phyloP scores from a whole-genome alignment of 2,888 invertebrate genomes.

The Megastigmus dorsalis region DNA sequence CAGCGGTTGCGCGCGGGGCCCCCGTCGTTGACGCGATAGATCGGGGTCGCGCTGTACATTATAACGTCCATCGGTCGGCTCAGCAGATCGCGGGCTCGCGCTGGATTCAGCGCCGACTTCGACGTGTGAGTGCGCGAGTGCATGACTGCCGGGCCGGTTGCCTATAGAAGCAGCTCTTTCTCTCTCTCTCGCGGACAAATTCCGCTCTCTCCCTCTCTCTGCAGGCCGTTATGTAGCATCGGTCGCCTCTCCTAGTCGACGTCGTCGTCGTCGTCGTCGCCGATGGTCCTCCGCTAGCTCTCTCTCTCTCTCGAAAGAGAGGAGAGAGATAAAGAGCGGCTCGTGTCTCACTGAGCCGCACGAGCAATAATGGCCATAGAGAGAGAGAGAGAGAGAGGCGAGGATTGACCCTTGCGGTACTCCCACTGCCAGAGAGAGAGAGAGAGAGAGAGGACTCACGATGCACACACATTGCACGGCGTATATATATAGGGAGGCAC shows the following conservation, averaged over 20 bases:
- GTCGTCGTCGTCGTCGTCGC: background rate
- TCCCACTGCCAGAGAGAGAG: slow-evolving; percentile 62
- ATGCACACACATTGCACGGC: slow-evolving; percentile 43
- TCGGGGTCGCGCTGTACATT: too few species aligned
- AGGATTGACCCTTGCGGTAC: slow-evolving; percentile 74
- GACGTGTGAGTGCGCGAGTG: background rate
- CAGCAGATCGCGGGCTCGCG: slow-evolving; percentile 4
- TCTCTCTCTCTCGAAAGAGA: too few species aligned
- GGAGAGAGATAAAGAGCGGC: background rate
- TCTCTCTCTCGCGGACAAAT: too few species aligned
- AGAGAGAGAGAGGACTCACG: slow-evolving; percentile 39
- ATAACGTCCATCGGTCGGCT: slow-evolving; percentile 15
- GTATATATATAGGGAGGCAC: slow-evolving; percentile 3
- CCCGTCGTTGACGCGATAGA: too few species aligned
- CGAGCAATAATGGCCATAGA: slow-evolving; percentile 62
- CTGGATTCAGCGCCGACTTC: background rate
- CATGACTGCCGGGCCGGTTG: background rate
- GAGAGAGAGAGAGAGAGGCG: slow-evolving; percentile 65
- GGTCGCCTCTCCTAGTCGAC: background rate
- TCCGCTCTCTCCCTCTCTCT: too few species aligned
- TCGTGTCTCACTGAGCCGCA: background rate
- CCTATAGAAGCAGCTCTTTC: slow-evolving; percentile 33
- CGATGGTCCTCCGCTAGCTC: too few species aligned
- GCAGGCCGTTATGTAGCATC: slow-evolving; percentile 34
- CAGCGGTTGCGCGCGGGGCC: too few species aligned